A percentile compares a stretch with the other conserved stretches of the same genome.
phyloP scores from a whole-genome alignment of 1,140 invertebrate genomes.

The Dendroctonus valens region DNA sequence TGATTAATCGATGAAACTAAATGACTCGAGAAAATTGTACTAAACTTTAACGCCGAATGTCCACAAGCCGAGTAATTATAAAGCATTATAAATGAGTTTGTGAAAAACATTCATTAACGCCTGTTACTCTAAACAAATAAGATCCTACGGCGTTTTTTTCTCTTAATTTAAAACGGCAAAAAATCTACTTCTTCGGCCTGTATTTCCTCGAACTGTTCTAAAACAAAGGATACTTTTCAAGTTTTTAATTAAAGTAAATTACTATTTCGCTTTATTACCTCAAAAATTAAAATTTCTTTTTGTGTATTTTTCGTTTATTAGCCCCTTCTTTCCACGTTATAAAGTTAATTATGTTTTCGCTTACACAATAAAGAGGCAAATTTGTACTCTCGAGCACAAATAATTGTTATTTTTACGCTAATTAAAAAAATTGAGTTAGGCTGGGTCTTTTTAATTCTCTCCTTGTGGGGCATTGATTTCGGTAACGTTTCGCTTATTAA shows the following conservation, averaged over 20 bases:
- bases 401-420: slow-evolving; percentile 40
- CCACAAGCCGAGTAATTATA: no score
- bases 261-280: slow-evolving; percentile 49
- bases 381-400: slow-evolving; percentile 29
- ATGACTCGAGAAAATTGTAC: no score
- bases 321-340: slow-evolving; percentile 39
- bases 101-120: no score
- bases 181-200: slow-evolving; percentile 36
- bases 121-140: no score
- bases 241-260: slow-evolving; percentile 50
- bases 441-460: slow-evolving; percentile 9
- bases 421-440: slow-evolving; percentile 41
- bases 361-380: slow-evolving; percentile 36
- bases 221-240: slow-evolving; percentile 47
- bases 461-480: slow-evolving; percentile 15
- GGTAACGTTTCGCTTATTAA: neutral
- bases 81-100: no score
- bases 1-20: no score
- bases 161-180: slow-evolving; percentile 25
- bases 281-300: slow-evolving; percentile 48
- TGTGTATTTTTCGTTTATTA: slow-evolving; percentile 34
- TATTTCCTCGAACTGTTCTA: slow-evolving; percentile 45
- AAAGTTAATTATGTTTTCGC: slow-evolving; percentile 43
- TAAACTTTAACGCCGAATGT: no score
- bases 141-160: slow-evolving; percentile 3